Evolutionary conservation across 2,797 vertebrate species (phyloP).

Genomic region (Okamejei kenojei): DNA sequence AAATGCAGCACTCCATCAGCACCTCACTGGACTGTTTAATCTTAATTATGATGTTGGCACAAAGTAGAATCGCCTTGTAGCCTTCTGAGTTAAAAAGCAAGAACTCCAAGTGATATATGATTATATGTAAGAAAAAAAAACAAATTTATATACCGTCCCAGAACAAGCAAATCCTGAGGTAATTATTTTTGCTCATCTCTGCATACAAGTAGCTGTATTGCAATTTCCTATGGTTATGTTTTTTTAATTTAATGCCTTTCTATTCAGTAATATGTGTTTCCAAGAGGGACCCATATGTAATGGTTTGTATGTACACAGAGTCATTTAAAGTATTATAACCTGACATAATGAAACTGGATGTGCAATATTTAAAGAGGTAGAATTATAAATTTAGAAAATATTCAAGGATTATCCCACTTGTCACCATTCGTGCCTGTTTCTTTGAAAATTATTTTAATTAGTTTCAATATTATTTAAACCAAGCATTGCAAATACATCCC

Average conservation of each 20-base stretch:
- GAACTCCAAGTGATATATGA: background rate
- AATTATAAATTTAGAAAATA: background rate
- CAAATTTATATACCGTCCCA: too few species aligned
- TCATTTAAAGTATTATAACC: background rate
- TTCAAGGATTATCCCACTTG: background rate
- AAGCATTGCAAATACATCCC: background rate
- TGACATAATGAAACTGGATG: background rate
- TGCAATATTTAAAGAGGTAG: background rate
- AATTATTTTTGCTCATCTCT: background rate
- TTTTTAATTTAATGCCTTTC: background rate
- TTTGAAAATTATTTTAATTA: conserved; percentile 11
- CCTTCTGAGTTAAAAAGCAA: background rate
- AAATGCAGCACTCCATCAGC: background rate
- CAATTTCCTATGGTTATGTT: background rate
- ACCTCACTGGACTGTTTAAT: too few species aligned
- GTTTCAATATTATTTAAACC: background rate
- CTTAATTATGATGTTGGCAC: background rate
- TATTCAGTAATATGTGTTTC: background rate
- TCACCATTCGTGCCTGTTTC: background rate
- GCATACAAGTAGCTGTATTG: background rate
- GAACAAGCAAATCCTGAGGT: background rate
- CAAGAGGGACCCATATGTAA: background rate
- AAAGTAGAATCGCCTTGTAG: background rate
- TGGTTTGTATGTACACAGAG: background rate
- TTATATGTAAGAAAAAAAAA: background rate